Percentiles rank a stretch among this genome's conserved stretches.
Conservation (phyloP, 1,140 invertebrate genomes). For the Drosophila pseudoobscura region DNA sequence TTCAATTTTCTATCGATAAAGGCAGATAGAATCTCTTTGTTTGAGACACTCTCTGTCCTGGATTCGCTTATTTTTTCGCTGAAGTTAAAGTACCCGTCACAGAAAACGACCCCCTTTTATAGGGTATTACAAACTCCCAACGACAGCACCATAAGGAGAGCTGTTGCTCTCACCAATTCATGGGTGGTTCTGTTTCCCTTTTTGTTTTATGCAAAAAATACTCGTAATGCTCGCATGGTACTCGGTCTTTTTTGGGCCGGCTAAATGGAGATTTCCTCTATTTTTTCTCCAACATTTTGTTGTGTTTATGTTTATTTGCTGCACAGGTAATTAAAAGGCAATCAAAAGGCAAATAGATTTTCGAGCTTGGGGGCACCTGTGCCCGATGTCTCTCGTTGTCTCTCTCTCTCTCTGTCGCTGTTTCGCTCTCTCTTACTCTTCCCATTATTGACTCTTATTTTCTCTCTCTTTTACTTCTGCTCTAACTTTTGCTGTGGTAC, state of each 20-base stretch:
- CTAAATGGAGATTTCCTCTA: slow-evolving; percentile 36
- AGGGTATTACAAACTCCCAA: neutral
- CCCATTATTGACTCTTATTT: too few relatives aligned
- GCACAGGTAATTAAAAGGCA: slow-evolving; percentile 74
- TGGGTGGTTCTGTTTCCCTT: neutral
- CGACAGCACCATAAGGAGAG: neutral
- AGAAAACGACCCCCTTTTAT: too few relatives aligned
- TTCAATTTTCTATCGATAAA: too few relatives aligned
- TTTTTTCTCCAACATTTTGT: slow-evolving; percentile 22
- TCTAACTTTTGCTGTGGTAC: neutral
- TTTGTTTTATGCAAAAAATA: neutral
- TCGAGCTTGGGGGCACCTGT: slow-evolving; percentile 22
- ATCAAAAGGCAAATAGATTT: slow-evolving; percentile 63
- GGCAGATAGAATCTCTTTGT: too few relatives aligned
- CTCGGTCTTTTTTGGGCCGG: slow-evolving; percentile 16
- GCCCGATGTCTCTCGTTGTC: neutral
- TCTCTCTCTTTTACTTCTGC: too few relatives aligned
- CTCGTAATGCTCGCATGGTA: neutral
- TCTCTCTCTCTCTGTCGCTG: neutral
- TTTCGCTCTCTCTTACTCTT: neutral
- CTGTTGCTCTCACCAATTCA: too few relatives aligned
- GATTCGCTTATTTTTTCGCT: too few relatives aligned
- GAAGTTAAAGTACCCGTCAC: too few relatives aligned
- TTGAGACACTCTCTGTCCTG: too few relatives aligned
- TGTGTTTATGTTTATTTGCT: slow-evolving; percentile 71